Conservation (phyloP, 2,888 invertebrate species). For the Drosophila prolongata region DNA sequence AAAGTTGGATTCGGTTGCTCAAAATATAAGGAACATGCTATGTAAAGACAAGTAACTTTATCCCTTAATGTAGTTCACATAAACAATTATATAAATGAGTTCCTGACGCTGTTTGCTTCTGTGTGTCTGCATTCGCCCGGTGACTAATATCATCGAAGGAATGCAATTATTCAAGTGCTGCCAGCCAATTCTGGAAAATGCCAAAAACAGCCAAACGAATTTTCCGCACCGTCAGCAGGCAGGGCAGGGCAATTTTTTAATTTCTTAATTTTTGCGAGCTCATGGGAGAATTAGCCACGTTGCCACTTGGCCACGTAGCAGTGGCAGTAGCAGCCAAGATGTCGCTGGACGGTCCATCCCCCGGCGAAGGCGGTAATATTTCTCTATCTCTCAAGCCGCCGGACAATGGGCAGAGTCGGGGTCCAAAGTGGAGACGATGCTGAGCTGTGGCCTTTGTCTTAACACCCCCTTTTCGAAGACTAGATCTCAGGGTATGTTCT, state of each 20-base stretch:
- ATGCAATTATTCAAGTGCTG: constrained; percentile 74
- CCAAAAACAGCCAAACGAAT: constrained; percentile 72
- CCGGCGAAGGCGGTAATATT: constrained; percentile 64
- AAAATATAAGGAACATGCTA: not conserved
- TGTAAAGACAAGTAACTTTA: not conserved
- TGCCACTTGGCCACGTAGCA: constrained; percentile 55
- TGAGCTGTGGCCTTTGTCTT: constrained; percentile 2
- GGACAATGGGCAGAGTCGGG: constrained; percentile 50
- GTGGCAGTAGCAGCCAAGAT: constrained; percentile 51
- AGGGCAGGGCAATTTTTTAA: constrained; percentile 77
- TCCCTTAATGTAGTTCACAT: constrained; percentile 10
- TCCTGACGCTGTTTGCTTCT: not conserved
- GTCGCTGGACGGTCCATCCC: constrained; percentile 55
- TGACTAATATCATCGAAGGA: constrained; percentile 48
- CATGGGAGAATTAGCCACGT: constrained; percentile 72
- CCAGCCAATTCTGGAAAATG: constrained; percentile 65
- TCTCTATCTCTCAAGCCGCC: constrained; percentile 60
- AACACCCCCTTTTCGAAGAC: not conserved
- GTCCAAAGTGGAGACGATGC: not conserved
- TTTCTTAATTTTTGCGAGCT: constrained; percentile 82
- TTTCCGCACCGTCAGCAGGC: constrained; percentile 73
- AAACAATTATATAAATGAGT: constrained; percentile 42
- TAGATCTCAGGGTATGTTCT: not conserved
- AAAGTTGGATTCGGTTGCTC: too few species aligned
- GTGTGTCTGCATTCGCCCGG: constrained; percentile 23